Percentiles rank a stretch among this genome's conserved stretches.
These are phyloP conservation scores for Tipula vernalis DNA, from an alignment of 2,888 invertebrate species.

Conservation along the genomic window DNA sequence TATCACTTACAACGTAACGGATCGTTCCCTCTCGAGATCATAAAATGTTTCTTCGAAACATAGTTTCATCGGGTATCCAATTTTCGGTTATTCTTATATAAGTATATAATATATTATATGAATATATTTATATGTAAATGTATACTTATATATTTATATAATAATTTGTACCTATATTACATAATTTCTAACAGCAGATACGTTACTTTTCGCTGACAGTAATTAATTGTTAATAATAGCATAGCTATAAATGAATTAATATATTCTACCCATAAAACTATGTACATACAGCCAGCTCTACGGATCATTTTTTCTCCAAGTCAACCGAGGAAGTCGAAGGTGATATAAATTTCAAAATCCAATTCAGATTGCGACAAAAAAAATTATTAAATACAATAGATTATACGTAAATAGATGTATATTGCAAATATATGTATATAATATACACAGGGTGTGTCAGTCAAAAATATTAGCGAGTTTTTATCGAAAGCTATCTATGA, in stretches of 20 bases:
- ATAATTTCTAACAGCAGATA: not conserved
- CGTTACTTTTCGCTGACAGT: not conserved
- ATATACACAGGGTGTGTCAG: too few relatives aligned
- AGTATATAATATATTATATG: not conserved
- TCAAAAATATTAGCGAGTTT: too few relatives aligned
- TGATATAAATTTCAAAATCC: constrained; percentile 14
- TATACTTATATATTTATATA: not conserved
- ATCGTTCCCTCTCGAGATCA: too few relatives aligned
- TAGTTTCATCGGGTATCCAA: too few relatives aligned
- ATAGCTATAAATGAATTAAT: not conserved
- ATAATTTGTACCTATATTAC: not conserved
- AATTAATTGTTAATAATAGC: not conserved
- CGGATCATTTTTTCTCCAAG: constrained; percentile 21
- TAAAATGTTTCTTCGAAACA: too few relatives aligned
- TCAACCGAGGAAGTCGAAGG: constrained; percentile 20
- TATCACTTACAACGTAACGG: too few relatives aligned
- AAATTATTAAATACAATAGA: not conserved
- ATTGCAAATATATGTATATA: too few relatives aligned
- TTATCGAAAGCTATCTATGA: too few relatives aligned
- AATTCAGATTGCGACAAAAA: not conserved
- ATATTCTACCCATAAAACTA: not conserved
- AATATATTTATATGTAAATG: not conserved
- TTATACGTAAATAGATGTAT: too few relatives aligned
- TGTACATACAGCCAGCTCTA: constrained; percentile 19
- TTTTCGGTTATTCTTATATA: not conserved